Evolutionary conservation across 2,797 vertebrate genomes (phyloP).

Genomic region (Trachops cirrhosus): DNA sequence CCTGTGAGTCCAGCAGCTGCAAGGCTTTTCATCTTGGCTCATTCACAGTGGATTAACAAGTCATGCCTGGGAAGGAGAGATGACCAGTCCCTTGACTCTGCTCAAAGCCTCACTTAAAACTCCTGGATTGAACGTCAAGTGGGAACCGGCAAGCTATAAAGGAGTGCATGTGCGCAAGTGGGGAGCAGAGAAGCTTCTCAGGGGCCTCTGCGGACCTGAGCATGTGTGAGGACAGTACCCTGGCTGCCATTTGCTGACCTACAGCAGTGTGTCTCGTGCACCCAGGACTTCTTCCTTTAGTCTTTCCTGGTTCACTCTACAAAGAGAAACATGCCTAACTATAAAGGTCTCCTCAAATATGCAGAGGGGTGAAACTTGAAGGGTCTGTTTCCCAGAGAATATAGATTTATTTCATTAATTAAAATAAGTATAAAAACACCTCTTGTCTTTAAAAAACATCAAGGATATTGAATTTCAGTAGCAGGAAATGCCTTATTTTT

Average conservation of each 20-base stretch:
- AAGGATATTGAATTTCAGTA: conserved; percentile 39
- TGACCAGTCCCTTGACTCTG: conserved; percentile 40
- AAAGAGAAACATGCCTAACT: background rate
- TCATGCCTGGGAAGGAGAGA: conserved; percentile 6
- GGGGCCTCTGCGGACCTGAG: background rate
- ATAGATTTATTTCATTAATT: conserved; percentile 5
- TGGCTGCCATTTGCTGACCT: background rate
- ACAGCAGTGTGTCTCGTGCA: background rate
- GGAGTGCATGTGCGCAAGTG: background rate
- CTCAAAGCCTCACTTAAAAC: conserved; percentile 32
- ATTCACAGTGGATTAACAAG: conserved; percentile 28
- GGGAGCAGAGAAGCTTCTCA: background rate
- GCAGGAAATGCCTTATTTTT: background rate
- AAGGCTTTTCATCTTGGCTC: conserved; percentile 33
- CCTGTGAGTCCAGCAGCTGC: conserved; percentile 48
- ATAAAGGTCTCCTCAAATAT: background rate
- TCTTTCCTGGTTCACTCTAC: background rate
- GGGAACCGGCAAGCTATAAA: background rate
- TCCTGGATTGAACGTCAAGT: background rate
- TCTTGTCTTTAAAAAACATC: background rate
- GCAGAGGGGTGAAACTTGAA: background rate
- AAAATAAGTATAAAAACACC: conserved; percentile 18
- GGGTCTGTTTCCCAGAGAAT: background rate
- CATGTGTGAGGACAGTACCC: background rate
- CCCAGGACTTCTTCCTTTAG: background rate